Base-by-base conservation (phyloP, 2,113 vertebrate species). In the Apodemus speciosus region DNA sequence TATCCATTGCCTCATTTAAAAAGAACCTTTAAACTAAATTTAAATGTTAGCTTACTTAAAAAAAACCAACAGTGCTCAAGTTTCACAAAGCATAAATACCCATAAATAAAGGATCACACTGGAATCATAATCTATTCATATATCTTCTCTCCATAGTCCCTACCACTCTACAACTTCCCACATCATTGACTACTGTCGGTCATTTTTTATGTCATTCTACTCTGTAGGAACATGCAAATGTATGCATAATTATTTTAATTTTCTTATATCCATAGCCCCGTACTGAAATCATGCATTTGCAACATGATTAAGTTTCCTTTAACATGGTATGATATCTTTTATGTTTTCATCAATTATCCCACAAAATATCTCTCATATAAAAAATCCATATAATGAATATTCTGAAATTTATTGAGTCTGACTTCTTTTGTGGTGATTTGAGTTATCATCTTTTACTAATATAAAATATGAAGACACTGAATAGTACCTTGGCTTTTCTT, bases 101-200 rank as follows among this genome's bases (percentile, higher is more conserved):
- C n/a, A 21, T n/a, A n/a, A 32, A 35, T 35, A 32, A 88, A 38
- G 2, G 10, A 30, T 38, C 4, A 60, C 38, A 73, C 9, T n/a
- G 10, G 62, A 8, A 0, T 46, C n/a, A 9, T 23, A 21, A 49
- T 11, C 11, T 27, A 20, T 7, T 76, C 43, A 38, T 7, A 1
- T 9, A 13, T 25, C 5, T 3, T 40, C 11, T 38, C 27, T 25
- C 2, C 4, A 3, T 23, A 2, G 7, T 38, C 14, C 58, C 38
- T 23, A 77, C 10, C 0, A 23, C 3, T n/a, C 7, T 5, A 23
- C 3, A 9, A 0, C 10, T 53, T 10, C 6, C 15, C 27, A 14
- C 27, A 46, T 5, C 23, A 58, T 58, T 21, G 2, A 14, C 1
- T 9, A 23, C 14, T 23, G 21, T 53, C 6, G 40, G n/a, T 62